Evolutionary conservation across 2,797 vertebrate species (phyloP).

Genomic region (Chelon labrosus): DNA sequence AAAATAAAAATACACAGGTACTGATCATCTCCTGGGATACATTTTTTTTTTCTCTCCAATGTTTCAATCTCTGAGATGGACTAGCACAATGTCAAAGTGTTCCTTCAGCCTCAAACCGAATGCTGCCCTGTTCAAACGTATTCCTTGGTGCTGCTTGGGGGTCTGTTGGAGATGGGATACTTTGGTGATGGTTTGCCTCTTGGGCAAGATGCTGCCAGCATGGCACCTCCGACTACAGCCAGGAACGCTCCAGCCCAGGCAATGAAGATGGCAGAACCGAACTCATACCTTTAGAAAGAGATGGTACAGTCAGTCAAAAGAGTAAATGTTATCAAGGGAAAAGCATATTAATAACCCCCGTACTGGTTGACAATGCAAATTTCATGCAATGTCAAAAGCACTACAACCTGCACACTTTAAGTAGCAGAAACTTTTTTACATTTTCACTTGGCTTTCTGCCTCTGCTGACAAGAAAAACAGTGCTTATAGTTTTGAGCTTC

Average conservation of each 20-base stretch:
- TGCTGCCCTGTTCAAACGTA: slow-evolving; percentile 83
- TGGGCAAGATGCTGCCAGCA: slow-evolving; percentile 89
- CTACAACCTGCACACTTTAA: background rate
- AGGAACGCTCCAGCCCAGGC: slow-evolving; percentile 90
- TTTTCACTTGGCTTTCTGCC: background rate
- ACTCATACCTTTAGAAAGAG: slow-evolving; percentile 86
- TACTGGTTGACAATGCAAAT: background rate
- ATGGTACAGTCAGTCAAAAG: background rate
- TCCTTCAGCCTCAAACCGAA: slow-evolving; percentile 27
- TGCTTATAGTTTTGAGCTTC: background rate
- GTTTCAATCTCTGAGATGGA: slow-evolving; percentile 24
- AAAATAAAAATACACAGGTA: slow-evolving; percentile 37
- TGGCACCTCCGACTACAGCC: slow-evolving; percentile 84
- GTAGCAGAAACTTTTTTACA: background rate
- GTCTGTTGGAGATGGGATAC: slow-evolving; percentile 81
- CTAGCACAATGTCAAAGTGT: slow-evolving; percentile 47
- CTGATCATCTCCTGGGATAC: slow-evolving; percentile 26
- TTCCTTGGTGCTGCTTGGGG: slow-evolving; percentile 85
- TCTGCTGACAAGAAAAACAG: background rate
- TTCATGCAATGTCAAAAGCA: background rate
- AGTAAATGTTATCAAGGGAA: background rate
- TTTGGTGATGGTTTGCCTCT: slow-evolving; percentile 51
- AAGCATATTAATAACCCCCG: background rate
- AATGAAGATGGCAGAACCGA: slow-evolving; percentile 91
- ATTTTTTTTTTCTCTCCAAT: slow-evolving; percentile 26